Evolutionary conservation across 2,888 invertebrate species (phyloP).

Genomic region (Dynastes tityus): DNA sequence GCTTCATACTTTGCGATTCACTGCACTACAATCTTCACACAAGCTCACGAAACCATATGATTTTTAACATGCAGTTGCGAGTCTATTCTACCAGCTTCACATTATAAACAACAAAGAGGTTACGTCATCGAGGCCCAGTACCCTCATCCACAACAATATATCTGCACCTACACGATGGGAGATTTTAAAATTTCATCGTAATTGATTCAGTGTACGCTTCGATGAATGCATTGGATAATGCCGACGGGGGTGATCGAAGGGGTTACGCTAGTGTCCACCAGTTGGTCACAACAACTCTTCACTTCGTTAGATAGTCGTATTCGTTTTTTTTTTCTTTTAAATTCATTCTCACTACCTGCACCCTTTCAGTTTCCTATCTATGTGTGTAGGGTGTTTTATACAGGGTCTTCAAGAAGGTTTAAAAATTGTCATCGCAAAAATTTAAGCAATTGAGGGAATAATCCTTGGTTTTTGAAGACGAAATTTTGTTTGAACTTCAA

Average conservation of each 20-base stretch:
- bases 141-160: slow-evolving; percentile 35
- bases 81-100: slow-evolving; percentile 3
- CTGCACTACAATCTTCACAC: neutral
- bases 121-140: slow-evolving; percentile 31
- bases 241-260: slow-evolving; percentile 55
- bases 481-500: too few species aligned
- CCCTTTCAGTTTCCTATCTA: neutral
- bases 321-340: slow-evolving; percentile 18
- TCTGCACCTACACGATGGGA: slow-evolving; percentile 44
- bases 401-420: too few species aligned
- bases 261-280: slow-evolving; percentile 54
- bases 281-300: slow-evolving; percentile 42
- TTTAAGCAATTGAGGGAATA: too few species aligned
- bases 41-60: neutral
- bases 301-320: slow-evolving; percentile 13
- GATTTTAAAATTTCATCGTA: slow-evolving; percentile 53
- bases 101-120: slow-evolving; percentile 25
- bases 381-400: too few species aligned
- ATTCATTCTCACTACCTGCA: neutral
- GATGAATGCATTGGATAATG: slow-evolving; percentile 52
- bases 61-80: neutral
- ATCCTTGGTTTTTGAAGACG: too few species aligned
- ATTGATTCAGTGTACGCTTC: slow-evolving; percentile 59
- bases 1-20: neutral
- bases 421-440: too few species aligned